Conservation (phyloP, 1,140 invertebrate genomes). For the Diabrotica undecimpunctata region DNA sequence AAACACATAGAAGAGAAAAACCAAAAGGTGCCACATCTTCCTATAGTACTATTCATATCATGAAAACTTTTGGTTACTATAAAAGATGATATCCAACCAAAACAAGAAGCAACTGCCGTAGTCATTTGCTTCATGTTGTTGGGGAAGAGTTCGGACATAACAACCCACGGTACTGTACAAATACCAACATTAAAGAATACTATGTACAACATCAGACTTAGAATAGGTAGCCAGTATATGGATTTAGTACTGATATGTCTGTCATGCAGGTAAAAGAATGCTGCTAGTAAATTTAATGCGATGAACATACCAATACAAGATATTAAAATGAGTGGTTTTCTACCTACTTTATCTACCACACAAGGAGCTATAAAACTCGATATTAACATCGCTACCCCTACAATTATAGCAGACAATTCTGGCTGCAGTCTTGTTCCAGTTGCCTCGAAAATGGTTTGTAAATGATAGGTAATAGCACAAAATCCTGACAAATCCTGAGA, state of each 20-base stretch:
- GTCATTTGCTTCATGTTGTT: slow-evolving; percentile 65
- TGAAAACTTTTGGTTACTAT: slow-evolving; percentile 70
- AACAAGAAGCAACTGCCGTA: slow-evolving; percentile 64
- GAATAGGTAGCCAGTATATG: slow-evolving; percentile 59
- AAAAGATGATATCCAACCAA: slow-evolving; percentile 67
- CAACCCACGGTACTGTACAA: slow-evolving; percentile 64
- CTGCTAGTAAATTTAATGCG: slow-evolving; percentile 40
- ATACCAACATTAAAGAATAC: slow-evolving; percentile 65
- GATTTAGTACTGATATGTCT: slow-evolving; percentile 39
- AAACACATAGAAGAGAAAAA: slow-evolving; percentile 64
- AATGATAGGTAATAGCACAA: slow-evolving; percentile 78
- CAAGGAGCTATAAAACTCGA: slow-evolving; percentile 58
- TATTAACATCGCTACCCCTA: slow-evolving; percentile 61
- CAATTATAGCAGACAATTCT: slow-evolving; percentile 65
- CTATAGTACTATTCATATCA: slow-evolving; percentile 40
- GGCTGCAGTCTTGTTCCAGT: slow-evolving; percentile 55
- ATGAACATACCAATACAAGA: slow-evolving; percentile 54
- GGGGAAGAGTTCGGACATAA: slow-evolving; percentile 71
- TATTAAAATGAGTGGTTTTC: slow-evolving; percentile 61
- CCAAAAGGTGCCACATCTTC: slow-evolving; percentile 67
- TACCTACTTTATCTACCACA: slow-evolving; percentile 66
- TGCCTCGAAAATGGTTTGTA: slow-evolving; percentile 65
- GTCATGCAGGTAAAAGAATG: slow-evolving; percentile 36
- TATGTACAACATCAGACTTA: slow-evolving; percentile 63
- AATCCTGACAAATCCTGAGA: slow-evolving; percentile 77